A percentile compares a stretch with the other conserved stretches of the same genome.
Evolutionary conservation across 2,113 vertebrate species (phyloP).

Genomic region (Rhipidura dahli): DNA sequence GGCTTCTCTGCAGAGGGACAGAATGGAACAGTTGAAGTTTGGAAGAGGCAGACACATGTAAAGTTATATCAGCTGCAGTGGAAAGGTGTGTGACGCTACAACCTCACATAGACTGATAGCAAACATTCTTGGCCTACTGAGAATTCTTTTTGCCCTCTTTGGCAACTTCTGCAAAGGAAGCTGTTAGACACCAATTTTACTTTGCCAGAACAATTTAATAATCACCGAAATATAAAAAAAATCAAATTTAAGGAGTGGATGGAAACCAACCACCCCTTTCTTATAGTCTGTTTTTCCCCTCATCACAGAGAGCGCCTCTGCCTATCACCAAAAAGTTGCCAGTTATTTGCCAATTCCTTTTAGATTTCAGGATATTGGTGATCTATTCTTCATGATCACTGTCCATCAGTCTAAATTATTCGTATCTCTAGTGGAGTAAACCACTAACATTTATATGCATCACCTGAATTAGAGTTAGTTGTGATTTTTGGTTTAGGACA

Average conservation of each 20-base stretch:
- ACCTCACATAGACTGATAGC: fast-evolving
- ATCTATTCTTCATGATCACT: not conserved
- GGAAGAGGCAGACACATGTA: not conserved
- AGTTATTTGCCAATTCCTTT: not conserved
- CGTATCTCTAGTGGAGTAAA: not conserved
- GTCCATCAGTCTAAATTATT: not conserved
- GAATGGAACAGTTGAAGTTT: not conserved
- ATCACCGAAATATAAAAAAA: not conserved
- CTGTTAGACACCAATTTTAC: not conserved
- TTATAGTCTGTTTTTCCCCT: not conserved
- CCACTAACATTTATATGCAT: not conserved
- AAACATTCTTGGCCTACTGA: not conserved
- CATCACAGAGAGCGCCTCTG: fast-evolving
- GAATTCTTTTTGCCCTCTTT: not conserved
- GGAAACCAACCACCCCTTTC: not conserved
- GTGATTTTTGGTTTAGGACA: not conserved
- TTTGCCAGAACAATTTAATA: not conserved
- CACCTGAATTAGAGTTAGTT: not conserved
- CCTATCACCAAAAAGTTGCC: not conserved
- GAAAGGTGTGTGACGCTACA: not conserved
- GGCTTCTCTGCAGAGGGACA: not conserved
- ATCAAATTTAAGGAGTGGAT: not conserved
- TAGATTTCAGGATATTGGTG: not conserved
- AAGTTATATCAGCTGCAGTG: not conserved
- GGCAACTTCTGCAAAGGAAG: not conserved